phyloP scores from a whole-genome alignment of 2,113 vertebrate genomes.

The Cyanistes caeruleus region DNA sequence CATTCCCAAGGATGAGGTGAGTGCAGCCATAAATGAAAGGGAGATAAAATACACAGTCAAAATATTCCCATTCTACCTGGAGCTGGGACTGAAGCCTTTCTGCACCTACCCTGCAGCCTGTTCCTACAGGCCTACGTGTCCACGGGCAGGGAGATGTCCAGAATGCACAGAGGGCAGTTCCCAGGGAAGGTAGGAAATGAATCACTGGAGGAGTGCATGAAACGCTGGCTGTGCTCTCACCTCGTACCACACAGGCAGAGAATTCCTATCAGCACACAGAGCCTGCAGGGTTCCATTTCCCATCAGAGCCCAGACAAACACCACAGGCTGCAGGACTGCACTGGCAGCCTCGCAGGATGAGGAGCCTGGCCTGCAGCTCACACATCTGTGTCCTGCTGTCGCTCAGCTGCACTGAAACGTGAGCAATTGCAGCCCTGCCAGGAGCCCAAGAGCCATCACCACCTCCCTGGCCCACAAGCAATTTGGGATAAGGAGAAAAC shows the following conservation, averaged over 20 bases:
- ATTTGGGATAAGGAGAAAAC: neutral
- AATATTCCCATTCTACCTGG: neutral
- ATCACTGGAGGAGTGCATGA: neutral
- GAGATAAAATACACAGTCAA: neutral
- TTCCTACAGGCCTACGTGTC: neutral
- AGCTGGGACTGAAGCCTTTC: neutral
- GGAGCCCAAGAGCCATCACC: neutral
- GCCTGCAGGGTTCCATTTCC: slow-evolving; percentile 27
- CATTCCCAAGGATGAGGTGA: neutral
- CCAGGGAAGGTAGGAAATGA: neutral
- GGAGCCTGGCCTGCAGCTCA: neutral
- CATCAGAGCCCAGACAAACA: neutral
- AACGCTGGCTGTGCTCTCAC: neutral
- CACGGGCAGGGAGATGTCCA: neutral
- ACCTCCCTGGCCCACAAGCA: neutral
- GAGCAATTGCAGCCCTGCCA: neutral
- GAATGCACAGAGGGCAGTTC: neutral
- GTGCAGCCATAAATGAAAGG: neutral
- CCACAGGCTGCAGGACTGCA: neutral
- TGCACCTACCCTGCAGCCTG: neutral
- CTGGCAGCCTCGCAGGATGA: neutral
- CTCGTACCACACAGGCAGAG: neutral
- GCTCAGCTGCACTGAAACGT: neutral
- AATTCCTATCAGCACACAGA: slow-evolving; percentile 12
- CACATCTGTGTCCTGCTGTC: neutral